Percentiles rank a stretch among this genome's conserved stretches.
phyloP scores from a whole-genome alignment of 2,888 invertebrate species.

The Torymus tubicola region DNA sequence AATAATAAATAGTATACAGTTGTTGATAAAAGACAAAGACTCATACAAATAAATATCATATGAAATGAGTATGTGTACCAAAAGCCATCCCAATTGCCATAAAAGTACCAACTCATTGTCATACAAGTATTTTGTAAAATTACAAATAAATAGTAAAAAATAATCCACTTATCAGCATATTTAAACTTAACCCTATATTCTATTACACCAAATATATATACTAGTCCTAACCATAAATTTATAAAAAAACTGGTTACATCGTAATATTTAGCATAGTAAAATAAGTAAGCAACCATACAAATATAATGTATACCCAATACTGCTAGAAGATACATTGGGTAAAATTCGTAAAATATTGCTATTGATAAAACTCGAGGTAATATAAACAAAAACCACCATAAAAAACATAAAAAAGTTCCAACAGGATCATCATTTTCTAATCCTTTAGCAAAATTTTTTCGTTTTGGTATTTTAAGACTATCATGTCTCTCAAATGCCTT shows the following conservation, averaged over 20 bases:
- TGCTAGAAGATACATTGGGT: conserved; percentile 74
- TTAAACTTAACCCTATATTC: conserved; percentile 89
- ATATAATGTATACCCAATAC: conserved; percentile 83
- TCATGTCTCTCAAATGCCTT: conserved; percentile 58
- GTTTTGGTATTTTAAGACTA: conserved; percentile 64
- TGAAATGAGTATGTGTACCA: conserved; percentile 84
- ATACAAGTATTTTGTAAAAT: conserved; percentile 83
- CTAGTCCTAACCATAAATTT: conserved; percentile 82
- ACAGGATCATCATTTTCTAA: conserved; percentile 86
- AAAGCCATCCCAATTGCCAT: conserved; percentile 81
- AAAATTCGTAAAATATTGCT: conserved; percentile 84
- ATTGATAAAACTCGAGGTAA: conserved; percentile 84
- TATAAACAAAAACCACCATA: conserved; percentile 89
- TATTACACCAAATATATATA: conserved; percentile 86
- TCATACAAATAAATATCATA: conserved; percentile 79
- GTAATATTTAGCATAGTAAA: conserved; percentile 83
- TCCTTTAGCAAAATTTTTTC: conserved; percentile 78
- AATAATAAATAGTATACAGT: conserved; percentile 68
- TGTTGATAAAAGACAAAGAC: conserved; percentile 69
- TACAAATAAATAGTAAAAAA: conserved; percentile 82
- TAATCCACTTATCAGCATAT: conserved; percentile 84
- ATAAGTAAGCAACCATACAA: conserved; percentile 82
- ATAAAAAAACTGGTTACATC: conserved; percentile 70
- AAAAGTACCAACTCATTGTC: conserved; percentile 83
- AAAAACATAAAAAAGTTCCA: conserved; percentile 82